Evolutionary conservation across 2,888 invertebrate genomes (phyloP).

Genomic region (Meteorus cinctellus): DNA sequence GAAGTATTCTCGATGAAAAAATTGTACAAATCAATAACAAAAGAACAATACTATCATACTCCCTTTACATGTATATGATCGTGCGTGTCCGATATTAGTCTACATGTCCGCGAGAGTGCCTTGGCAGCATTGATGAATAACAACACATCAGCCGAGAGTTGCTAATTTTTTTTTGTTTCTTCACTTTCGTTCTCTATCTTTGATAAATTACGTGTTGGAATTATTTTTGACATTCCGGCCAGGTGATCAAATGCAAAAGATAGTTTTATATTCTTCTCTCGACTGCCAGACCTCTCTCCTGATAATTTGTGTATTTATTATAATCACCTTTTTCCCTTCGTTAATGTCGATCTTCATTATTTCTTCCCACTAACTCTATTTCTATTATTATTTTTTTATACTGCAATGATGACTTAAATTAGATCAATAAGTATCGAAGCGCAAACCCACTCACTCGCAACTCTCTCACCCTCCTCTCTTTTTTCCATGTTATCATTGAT

Average conservation of each 20-base stretch:
- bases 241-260: background rate
- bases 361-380: constrained; percentile 39
- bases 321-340: constrained; percentile 45
- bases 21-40: constrained; percentile 25
- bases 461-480: background rate
- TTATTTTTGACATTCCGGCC: constrained; percentile 10
- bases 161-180: background rate
- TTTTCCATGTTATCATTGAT: background rate
- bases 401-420: constrained; percentile 58
- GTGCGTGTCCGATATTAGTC: constrained; percentile 6
- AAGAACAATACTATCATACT: background rate
- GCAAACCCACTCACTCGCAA: background rate
- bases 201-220: background rate
- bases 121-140: background rate
- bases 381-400: constrained; percentile 57
- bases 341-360: constrained; percentile 42
- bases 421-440: constrained; percentile 26
- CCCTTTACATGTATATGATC: background rate
- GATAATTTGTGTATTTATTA: constrained; percentile 62
- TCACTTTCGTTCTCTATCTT: background rate
- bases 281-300: constrained; percentile 61
- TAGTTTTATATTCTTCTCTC: background rate
- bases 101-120: background rate
- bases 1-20: constrained; percentile 4
- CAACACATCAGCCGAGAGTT: background rate